A percentile compares a stretch with the other conserved stretches of the same genome.
Evolutionary conservation across 2,888 invertebrate species (phyloP).

Genomic region (Galerucella calmariensis): DNA sequence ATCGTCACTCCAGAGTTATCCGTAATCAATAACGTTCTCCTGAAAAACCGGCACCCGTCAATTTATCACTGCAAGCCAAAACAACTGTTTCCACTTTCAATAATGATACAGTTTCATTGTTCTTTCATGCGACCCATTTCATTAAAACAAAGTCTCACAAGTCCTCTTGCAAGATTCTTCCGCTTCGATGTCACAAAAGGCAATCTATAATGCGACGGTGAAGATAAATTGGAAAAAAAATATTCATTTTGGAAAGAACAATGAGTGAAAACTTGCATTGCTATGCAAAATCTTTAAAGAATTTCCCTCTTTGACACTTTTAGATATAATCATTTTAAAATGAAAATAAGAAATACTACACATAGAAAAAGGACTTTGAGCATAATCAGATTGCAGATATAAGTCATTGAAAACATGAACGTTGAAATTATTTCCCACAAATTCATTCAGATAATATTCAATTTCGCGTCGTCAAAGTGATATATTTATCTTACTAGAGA

Average conservation of each 20-base stretch:
- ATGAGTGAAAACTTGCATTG: background rate
- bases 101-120: conserved; percentile 36
- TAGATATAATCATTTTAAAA: background rate
- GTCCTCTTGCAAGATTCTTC: conserved; percentile 12
- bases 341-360: no score
- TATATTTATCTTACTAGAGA: no score
- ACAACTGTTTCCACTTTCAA: conserved; percentile 35
- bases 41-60: conserved; percentile 33
- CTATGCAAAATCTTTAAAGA: background rate
- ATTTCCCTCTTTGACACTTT: background rate
- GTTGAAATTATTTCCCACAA: no score
- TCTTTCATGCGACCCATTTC: conserved; percentile 32
- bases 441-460: no score
- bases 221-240: conserved; percentile 17
- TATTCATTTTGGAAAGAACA: conserved; percentile 8
- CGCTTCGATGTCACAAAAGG: conserved; percentile 22
- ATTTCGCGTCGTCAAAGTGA: no score
- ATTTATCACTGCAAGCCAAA: conserved; percentile 39
- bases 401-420: no score
- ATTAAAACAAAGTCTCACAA: conserved; percentile 31
- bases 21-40: conserved; percentile 29
- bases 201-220: conserved; percentile 22
- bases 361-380: background rate
- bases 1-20: conserved; percentile 28
- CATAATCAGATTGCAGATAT: no score